Evolutionary conservation across 2,888 invertebrate genomes (phyloP).

Genomic region (Nesidiocoris tenuis): DNA sequence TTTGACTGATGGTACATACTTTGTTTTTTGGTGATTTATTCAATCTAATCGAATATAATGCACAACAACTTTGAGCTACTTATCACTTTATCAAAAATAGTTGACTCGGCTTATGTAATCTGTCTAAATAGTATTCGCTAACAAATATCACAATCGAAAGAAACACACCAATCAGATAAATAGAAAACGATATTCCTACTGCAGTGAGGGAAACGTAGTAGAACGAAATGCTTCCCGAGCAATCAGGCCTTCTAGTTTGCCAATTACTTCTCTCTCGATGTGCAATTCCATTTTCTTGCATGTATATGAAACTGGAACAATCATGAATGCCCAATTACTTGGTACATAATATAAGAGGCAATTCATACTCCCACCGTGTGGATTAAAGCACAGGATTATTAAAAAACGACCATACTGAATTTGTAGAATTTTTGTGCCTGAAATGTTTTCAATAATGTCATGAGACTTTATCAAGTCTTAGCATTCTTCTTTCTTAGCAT

Average conservation of each 20-base stretch:
- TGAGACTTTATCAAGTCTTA: not conserved
- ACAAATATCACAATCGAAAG: not conserved
- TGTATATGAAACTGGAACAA: conserved; percentile 24
- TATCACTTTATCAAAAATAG: no score
- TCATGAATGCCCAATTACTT: not conserved
- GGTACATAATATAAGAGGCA: no score
- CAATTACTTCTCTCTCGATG: conserved; percentile 38
- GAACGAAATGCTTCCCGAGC: conserved; percentile 33
- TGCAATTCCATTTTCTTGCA: conserved; percentile 41
- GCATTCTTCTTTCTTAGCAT: not conserved
- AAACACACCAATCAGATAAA: not conserved
- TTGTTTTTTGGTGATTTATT: no score
- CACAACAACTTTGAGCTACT: no score
- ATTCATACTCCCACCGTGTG: no score
- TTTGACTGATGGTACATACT: no score
- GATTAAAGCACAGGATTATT: no score
- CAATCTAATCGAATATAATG: no score
- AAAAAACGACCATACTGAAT: no score
- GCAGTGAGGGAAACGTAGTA: conserved; percentile 23
- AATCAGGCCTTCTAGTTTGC: conserved; percentile 23
- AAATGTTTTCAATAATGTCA: not conserved
- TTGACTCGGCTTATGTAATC: no score
- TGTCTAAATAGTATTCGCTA: not conserved
- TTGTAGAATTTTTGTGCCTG: no score
- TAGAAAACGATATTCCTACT: conserved; percentile 16